phyloP scores from a whole-genome alignment of 2,797 vertebrate genomes.

The Brachyrhaphis roseni region DNA sequence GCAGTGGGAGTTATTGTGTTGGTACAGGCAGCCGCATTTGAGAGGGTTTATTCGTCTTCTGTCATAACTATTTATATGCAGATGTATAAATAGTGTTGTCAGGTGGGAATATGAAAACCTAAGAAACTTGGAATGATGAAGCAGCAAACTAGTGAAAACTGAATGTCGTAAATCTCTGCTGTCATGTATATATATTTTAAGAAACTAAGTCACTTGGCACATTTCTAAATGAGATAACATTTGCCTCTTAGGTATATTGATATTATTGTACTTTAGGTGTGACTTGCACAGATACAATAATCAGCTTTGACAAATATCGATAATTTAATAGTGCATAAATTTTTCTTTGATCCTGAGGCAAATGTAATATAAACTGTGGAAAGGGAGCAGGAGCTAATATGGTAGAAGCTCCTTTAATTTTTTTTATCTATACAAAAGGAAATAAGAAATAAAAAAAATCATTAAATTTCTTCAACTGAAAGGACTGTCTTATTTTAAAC shows the following conservation, averaged over 20 bases:
- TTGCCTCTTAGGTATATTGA: constrained; percentile 1
- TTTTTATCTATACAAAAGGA: neutral
- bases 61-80: constrained; percentile 18
- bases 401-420: neutral
- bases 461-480: neutral
- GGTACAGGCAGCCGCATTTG: constrained; percentile 20
- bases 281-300: neutral
- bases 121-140: constrained; percentile 38
- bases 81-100: constrained; percentile 29
- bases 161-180: constrained; percentile 41
- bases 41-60: constrained; percentile 29
- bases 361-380: neutral
- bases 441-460: neutral
- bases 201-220: constrained; percentile 29
- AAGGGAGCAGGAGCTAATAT: neutral
- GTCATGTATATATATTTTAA: constrained; percentile 27
- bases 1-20: constrained; percentile 17
- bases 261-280: constrained; percentile 4
- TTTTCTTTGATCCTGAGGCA: neutral
- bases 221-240: constrained; percentile 32
- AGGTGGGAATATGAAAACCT: constrained; percentile 45
- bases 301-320: neutral
- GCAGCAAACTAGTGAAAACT: constrained; percentile 27
- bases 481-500: neutral
- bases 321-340: neutral